Evolutionary conservation across 2,888 invertebrate genomes (phyloP), one percentile per base, ranked within the genome.

Genomic region (Drosophila flavopinicola): DNA sequence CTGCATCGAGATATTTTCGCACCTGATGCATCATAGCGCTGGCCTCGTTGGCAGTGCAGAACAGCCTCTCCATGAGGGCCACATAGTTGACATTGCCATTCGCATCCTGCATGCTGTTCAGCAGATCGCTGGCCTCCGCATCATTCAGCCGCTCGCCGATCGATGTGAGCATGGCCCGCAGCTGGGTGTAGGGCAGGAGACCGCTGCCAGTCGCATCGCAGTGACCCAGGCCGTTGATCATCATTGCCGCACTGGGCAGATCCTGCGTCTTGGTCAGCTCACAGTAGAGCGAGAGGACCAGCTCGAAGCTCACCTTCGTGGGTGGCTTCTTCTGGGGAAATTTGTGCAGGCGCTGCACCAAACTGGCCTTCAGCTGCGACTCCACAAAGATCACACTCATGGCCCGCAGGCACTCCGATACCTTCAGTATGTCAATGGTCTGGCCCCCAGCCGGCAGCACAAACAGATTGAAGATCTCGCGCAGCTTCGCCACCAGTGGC

Each of bases 341-440:
- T 1, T 15, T 11, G 0, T 9, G 1, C 39, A 60, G 23, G 0
- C 30, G 32, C 9, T 41, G 4, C 10, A 20, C 24, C 10, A 64
- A 15, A 1, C 39, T 17, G 1, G 0, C 10, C 11, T 33, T 39
- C 15, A 64, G 2, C 0, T 5, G 6, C 0, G 39, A 1, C 3
- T 68, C 68, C 9, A 9, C 9, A 20, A 56, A 56, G 3, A 33
- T 10, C 1, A 53, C 3, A 10, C 69, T 69, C 69, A 69, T 64
- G 3, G 59, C 69, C 0, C 53, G 45, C 37, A 70, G 29, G 13
- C 70, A 70, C 1, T 70, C 56, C 3, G 29, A 9, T 32, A 70
- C 54, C 10, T 39, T 27, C 6, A 29, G 3, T 5, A 47, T 30
- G 23, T 58, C 33, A 0, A 70, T 35, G 6, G 39, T 9, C 0